Evolutionary conservation across 1,140 invertebrate species (phyloP).

Genomic region (Bombus huntii): DNA sequence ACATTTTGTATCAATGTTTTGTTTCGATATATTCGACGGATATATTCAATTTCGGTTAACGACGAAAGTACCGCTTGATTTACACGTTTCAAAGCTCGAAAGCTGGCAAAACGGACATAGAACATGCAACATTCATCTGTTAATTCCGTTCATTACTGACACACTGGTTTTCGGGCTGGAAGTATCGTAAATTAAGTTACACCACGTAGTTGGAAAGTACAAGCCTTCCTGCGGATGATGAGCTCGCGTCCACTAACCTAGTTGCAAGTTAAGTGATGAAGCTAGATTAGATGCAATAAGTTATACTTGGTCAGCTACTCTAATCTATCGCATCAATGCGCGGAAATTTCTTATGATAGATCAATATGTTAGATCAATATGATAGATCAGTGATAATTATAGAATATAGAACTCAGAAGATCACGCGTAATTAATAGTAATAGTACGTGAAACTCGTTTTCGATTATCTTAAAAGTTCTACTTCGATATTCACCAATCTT

Average conservation of each 20-base stretch:
- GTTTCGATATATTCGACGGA: neutral
- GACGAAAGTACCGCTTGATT: neutral
- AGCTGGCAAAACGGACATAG: too few species aligned
- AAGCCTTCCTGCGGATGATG: conserved; percentile 52
- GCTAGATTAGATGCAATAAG: conserved; percentile 56
- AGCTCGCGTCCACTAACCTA: conserved; percentile 60
- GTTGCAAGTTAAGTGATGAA: conserved; percentile 54
- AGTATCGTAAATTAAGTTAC: conserved; percentile 45
- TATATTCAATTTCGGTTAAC: neutral
- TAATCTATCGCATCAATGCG: conserved; percentile 25
- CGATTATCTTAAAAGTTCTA: too few species aligned
- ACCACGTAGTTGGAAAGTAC: conserved; percentile 59
- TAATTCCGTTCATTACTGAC: conserved; percentile 52
- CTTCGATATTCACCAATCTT: neutral
- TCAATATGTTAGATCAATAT: too few species aligned
- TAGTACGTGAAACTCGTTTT: too few species aligned
- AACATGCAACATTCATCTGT: conserved; percentile 9
- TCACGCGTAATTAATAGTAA: too few species aligned
- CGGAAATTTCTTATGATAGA: neutral
- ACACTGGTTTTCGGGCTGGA: conserved; percentile 37
- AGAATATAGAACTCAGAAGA: too few species aligned
- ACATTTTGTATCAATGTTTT: neutral
- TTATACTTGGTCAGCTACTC: conserved; percentile 40
- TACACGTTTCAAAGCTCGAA: neutral
- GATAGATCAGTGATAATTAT: too few species aligned